Conservation (phyloP, 2,888 invertebrate genomes). For the Ennomos quercinarius region DNA sequence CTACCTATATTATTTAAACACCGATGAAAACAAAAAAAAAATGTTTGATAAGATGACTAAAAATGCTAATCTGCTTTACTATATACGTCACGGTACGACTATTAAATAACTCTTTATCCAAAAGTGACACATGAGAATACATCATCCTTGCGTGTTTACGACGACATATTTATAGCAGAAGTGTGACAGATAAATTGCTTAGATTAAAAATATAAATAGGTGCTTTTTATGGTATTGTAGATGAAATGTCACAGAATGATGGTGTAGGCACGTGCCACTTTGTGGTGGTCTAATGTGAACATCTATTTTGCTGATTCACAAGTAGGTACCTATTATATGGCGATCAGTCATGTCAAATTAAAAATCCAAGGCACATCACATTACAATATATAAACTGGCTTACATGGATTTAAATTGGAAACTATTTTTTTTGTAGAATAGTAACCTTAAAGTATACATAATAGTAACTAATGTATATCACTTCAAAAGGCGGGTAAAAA, state of each 20-base stretch:
- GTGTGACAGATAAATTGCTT: slow-evolving; percentile 66
- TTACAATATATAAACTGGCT: too few relatives aligned
- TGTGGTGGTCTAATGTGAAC: slow-evolving; percentile 9
- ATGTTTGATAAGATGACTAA: too few relatives aligned
- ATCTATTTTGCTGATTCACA: slow-evolving; percentile 2
- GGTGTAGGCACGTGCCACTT: slow-evolving; percentile 37
- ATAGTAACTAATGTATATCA: too few relatives aligned
- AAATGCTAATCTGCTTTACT: neutral
- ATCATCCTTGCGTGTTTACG: slow-evolving; percentile 27
- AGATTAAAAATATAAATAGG: slow-evolving; percentile 69
- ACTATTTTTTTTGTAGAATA: too few relatives aligned
- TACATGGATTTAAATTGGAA: too few relatives aligned
- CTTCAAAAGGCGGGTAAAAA: too few relatives aligned
- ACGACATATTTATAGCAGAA: slow-evolving; percentile 38
- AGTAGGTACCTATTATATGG: slow-evolving; percentile 17
- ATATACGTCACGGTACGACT: slow-evolving; percentile 18
- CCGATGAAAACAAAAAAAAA: too few relatives aligned
- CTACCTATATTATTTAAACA: too few relatives aligned
- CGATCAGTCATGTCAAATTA: too few relatives aligned
- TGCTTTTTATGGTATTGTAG: slow-evolving; percentile 64
- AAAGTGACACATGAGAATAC: slow-evolving; percentile 27
- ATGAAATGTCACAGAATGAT: slow-evolving; percentile 30
- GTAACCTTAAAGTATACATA: too few relatives aligned
- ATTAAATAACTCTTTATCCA: slow-evolving; percentile 23
- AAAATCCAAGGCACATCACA: too few relatives aligned